These are phyloP conservation scores for Micrasema minimum DNA, from an alignment of 1,140 invertebrate genomes.

Conservation along the genomic window DNA sequence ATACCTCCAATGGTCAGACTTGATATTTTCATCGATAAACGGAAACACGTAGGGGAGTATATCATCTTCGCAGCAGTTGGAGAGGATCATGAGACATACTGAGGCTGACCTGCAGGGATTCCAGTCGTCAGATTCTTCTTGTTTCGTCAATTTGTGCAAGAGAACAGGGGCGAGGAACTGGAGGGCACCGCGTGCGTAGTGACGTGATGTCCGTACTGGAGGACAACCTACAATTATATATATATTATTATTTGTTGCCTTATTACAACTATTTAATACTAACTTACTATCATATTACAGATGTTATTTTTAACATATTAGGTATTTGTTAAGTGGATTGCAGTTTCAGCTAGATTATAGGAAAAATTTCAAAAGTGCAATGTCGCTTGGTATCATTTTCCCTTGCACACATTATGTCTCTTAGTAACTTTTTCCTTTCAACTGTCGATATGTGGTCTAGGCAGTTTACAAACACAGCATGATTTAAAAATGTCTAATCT, in stretches of 20 bases:
- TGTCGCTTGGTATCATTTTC: no score
- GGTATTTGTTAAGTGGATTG: no score
- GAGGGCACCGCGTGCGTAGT: slow-evolving; percentile 96
- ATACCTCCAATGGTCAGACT: slow-evolving; percentile 92
- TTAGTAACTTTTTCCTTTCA: no score
- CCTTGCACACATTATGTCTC: no score
- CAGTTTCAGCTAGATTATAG: no score
- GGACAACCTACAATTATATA: slow-evolving; percentile 73
- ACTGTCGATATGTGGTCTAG: no score
- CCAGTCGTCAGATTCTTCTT: slow-evolving; percentile 99
- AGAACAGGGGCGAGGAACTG: slow-evolving; percentile 95
- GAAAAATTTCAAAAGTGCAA: no score
- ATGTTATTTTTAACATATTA: no score
- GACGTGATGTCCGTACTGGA: slow-evolving; percentile 88
- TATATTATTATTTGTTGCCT: slow-evolving; percentile 23
- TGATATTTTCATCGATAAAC: slow-evolving; percentile 97
- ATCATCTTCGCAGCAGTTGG: slow-evolving; percentile 96
- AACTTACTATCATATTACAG: no score
- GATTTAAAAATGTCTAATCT: no score
- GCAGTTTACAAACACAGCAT: no score
- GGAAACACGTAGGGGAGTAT: slow-evolving; percentile 96
- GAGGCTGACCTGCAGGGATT: slow-evolving; percentile 99
- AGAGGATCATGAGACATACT: slow-evolving; percentile 98
- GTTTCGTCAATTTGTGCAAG: slow-evolving; percentile 94
- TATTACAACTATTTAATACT: no score